These are phyloP conservation scores for Lagopus muta DNA, from an alignment of 2,113 vertebrate genomes.

Conservation along the genomic window DNA sequence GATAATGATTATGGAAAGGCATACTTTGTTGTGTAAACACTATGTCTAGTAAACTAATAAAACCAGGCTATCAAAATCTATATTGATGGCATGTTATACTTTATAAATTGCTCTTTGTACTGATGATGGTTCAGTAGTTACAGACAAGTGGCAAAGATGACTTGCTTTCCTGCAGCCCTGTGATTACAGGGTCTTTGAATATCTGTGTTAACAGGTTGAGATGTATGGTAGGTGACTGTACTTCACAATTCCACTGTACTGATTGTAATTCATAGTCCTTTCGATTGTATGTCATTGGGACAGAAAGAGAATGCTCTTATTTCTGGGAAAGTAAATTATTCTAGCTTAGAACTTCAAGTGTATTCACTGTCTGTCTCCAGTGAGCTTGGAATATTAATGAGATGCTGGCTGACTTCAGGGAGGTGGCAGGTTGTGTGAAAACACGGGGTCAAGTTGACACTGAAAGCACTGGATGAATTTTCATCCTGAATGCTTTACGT, in stretches of 20 bases:
- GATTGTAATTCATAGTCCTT: neutral
- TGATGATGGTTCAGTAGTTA: neutral
- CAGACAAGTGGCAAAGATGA: neutral
- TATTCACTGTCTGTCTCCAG: neutral
- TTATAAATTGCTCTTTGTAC: neutral
- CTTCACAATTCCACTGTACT: neutral
- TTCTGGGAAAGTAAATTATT: neutral
- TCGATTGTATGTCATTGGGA: neutral
- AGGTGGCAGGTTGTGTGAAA: neutral
- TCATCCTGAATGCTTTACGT: neutral
- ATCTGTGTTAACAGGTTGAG: neutral
- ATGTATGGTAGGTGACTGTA: neutral
- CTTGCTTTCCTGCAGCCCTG: neutral
- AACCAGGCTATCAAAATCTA: neutral
- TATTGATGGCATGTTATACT: neutral
- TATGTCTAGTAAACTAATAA: neutral
- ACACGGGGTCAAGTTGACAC: neutral
- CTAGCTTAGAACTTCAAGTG: neutral
- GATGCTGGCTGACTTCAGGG: neutral
- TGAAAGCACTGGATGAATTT: neutral
- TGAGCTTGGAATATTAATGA: neutral
- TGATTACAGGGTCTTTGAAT: neutral
- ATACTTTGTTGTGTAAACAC: neutral
- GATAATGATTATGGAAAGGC: neutral
- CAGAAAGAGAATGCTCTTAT: neutral